Conservation (phyloP, 2,113 vertebrate species). For the Pelobates fuscus region DNA sequence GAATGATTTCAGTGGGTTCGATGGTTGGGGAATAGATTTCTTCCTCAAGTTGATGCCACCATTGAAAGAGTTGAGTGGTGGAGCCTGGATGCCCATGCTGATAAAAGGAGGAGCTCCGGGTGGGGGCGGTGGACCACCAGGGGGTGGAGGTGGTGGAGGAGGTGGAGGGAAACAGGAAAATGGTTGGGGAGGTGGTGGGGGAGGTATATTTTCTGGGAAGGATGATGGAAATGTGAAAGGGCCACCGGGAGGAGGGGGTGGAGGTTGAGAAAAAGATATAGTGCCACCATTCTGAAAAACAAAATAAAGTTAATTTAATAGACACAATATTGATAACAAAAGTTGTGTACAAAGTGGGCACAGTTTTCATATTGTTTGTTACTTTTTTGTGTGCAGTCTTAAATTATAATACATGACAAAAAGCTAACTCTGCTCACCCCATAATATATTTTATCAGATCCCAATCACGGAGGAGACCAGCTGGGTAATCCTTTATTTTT, state of each 20-base stretch:
- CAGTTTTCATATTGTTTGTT: too few species aligned
- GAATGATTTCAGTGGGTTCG: slow-evolving; percentile 95
- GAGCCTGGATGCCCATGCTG: slow-evolving; percentile 64
- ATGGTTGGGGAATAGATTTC: slow-evolving; percentile 90
- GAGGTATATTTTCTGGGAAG: slow-evolving; percentile 69
- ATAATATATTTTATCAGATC: too few species aligned
- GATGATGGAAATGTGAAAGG: slow-evolving; percentile 74
- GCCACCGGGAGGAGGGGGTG: slow-evolving; percentile 77
- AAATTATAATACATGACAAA: too few species aligned
- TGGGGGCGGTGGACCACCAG: slow-evolving; percentile 83
- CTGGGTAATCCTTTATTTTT: too few species aligned
- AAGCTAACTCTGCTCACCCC: too few species aligned
- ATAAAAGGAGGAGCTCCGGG: slow-evolving; percentile 92
- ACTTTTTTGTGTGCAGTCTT: too few species aligned
- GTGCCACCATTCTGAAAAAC: slow-evolving; percentile 67
- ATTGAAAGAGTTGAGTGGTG: slow-evolving; percentile 68
- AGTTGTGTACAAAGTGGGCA: too few species aligned
- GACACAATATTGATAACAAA: too few species aligned
- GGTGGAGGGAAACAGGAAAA: slow-evolving; percentile 79
- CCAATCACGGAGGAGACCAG: too few species aligned
- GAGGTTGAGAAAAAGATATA: slow-evolving; percentile 62
- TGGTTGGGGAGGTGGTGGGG: slow-evolving; percentile 80
- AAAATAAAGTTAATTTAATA: neutral
- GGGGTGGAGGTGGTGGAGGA: slow-evolving; percentile 78
- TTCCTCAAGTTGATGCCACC: slow-evolving; percentile 71